Evolutionary conservation across 2,888 invertebrate genomes (phyloP), one percentile per base, ranked within the genome.

Genomic region (Drosophila antonietae): DNA sequence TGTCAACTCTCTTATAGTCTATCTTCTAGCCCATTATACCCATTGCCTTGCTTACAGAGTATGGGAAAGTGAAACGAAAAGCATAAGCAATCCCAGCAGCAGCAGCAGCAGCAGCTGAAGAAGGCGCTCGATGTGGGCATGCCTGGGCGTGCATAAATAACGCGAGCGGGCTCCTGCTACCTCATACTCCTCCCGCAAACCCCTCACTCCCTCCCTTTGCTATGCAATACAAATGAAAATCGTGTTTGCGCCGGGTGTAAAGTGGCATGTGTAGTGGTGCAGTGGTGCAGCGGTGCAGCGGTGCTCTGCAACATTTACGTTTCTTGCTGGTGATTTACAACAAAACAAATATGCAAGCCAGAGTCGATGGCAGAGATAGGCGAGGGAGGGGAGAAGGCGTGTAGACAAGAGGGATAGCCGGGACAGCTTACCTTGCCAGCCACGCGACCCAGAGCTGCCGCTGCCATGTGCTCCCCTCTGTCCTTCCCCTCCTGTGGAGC

Each of bases 311-410:
- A 76, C 87, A 75, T 78, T 80, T 83, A 80, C 75, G 80, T 59
- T 73, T 73, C 78, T 88, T 80, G 64, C 90, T 76, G 73, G 89
- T 90, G 91, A 89, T 89, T 90, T 90, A 90, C 88, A 89, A 84
- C 89, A 88, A 89, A 90, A 90, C 89, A 90, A 89, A 89, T 90
- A 89, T 80, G 83, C 73, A 76, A 73, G 52, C 33, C 43, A 23
- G 10, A 65, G 68, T 12, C 56, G 53, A 59, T 14, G 37, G 37
- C 37, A 37, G 1, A 68, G 28, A 23, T 23, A 9, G 9, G 1
- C 10, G 3, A 5, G 2, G n/a, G 10, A 6, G 15, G 23, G 15
- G 4, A 8, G 4, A 8, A 2, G 44, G 7, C 9, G 28, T 9
- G 47, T 2, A 9, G 28, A 47, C 47, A 31, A 37, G 23, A 28